A percentile compares a stretch with the other conserved stretches of the same genome.
Conservation (phyloP, 2,888 invertebrate genomes). For the Drosophila pegasa region DNA sequence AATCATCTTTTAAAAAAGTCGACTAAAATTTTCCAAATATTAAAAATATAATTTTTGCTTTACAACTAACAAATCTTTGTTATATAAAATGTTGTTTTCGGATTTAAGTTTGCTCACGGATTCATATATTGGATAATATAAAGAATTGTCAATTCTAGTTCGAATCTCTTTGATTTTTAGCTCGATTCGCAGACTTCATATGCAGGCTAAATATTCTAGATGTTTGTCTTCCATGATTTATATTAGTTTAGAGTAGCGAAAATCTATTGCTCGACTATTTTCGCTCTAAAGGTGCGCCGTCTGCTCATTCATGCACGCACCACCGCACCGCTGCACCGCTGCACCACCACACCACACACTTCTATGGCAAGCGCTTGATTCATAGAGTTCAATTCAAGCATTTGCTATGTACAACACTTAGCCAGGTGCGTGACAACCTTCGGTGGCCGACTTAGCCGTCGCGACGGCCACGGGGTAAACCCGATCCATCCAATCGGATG, state of each 20-base stretch:
- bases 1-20: no score
- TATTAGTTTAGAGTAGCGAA: neutral
- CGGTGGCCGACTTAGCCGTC: constrained; percentile 47
- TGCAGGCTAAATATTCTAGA: neutral
- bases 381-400: constrained; percentile 48
- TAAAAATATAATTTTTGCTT: no score
- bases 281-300: constrained; percentile 25
- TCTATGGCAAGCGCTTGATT: constrained; percentile 38
- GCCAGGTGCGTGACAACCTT: constrained; percentile 67
- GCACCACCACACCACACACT: constrained; percentile 15
- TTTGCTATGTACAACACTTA: constrained; percentile 49
- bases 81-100: no score
- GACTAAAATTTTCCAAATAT: no score
- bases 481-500: constrained; percentile 37
- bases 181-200: neutral
- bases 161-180: no score
- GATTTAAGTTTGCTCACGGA: no score
- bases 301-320: constrained; percentile 61
- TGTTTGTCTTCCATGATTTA: neutral
- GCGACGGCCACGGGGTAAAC: constrained; percentile 57
- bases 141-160: no score
- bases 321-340: constrained; percentile 14
- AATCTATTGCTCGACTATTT: neutral
- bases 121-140: no score
- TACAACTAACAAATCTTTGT: no score